Conservation (phyloP, 2,113 vertebrate genomes). For the Microcebus lehilahytsara region DNA sequence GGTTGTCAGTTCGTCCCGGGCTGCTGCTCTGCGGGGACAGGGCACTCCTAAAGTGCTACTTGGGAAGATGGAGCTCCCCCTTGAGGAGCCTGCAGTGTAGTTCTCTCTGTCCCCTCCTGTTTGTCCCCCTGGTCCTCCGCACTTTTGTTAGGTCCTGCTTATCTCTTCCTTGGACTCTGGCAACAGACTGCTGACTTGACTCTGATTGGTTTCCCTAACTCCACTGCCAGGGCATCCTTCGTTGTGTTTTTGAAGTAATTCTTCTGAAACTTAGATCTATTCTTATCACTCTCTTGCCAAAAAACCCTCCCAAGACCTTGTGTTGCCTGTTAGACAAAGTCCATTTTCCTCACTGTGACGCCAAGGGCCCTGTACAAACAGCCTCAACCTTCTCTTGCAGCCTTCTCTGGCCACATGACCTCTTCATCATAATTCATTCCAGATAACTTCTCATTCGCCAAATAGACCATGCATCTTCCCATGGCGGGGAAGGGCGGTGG, state of each 20-base stretch:
- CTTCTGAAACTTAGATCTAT: background rate
- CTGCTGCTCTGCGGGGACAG: background rate
- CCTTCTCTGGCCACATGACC: background rate
- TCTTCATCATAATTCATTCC: background rate
- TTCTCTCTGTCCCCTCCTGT: background rate
- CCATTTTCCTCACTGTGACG: accelerated
- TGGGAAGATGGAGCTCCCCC: background rate
- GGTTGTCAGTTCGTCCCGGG: background rate
- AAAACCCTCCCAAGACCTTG: background rate
- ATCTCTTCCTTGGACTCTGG: background rate
- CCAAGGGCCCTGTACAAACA: background rate
- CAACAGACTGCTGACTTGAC: background rate
- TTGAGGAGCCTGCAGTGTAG: background rate
- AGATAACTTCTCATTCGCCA: background rate
- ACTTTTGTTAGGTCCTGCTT: background rate
- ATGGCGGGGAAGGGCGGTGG: no score
- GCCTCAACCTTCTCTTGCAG: background rate
- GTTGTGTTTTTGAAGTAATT: background rate
- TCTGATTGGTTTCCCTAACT: background rate
- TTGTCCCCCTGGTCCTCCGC: background rate
- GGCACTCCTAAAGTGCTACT: accelerated
- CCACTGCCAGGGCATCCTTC: background rate
- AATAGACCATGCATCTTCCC: background rate
- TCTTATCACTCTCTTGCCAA: background rate
- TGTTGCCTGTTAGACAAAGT: background rate